Evolutionary conservation across 1,140 invertebrate genomes (phyloP).

Genomic region (Mercenaria mercenaria): DNA sequence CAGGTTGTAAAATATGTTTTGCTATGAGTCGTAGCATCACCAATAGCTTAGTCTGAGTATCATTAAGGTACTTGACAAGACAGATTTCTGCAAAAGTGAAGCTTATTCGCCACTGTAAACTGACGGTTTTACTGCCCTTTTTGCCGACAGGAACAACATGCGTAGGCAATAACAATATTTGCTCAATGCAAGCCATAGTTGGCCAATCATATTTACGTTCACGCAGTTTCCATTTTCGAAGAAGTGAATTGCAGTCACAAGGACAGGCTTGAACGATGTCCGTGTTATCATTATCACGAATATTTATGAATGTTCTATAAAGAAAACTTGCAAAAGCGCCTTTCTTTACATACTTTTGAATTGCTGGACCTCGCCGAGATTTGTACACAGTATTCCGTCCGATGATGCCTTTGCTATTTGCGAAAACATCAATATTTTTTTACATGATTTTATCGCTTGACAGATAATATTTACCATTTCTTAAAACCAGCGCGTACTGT

Average conservation of each 20-base stretch:
- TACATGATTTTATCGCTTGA: slow-evolving; percentile 39
- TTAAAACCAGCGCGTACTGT: neutral
- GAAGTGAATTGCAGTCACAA: neutral
- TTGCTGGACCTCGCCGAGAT: neutral
- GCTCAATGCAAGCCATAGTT: neutral
- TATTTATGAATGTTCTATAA: neutral
- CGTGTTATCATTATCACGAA: neutral
- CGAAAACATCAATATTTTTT: slow-evolving; percentile 22
- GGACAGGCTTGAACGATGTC: neutral
- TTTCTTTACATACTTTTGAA: neutral
- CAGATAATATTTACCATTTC: neutral
- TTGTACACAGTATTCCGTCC: neutral
- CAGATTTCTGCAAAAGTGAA: slow-evolving; percentile 20
- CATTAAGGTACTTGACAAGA: neutral
- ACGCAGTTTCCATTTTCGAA: neutral
- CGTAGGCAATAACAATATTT: neutral
- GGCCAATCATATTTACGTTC: slow-evolving; percentile 31
- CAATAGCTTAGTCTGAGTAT: slow-evolving; percentile 33
- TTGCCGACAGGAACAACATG: slow-evolving; percentile 16
- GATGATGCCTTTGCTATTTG: neutral
- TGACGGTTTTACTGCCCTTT: neutral
- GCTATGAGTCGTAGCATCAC: slow-evolving; percentile 1
- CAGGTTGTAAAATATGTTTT: neutral
- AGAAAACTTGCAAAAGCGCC: neutral
- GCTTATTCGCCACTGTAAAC: slow-evolving; percentile 41